Evolutionary conservation across 2,888 invertebrate species (phyloP).

Genomic region (Blastobasis adustella): DNA sequence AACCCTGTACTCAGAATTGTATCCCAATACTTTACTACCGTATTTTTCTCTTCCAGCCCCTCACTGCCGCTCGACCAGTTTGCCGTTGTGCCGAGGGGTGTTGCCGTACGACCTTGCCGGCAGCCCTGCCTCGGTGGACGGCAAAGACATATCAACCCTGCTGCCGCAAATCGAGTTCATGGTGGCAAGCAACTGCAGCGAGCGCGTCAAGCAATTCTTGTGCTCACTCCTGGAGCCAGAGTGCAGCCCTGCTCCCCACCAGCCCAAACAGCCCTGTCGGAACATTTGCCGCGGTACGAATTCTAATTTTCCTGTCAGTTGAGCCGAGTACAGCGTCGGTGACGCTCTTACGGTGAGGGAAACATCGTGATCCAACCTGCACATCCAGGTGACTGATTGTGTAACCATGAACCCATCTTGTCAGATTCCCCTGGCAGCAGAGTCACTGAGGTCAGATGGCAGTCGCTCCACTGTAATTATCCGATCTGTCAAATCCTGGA

Average conservation of each 20-base stretch:
- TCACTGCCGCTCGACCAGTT: constrained; percentile 68
- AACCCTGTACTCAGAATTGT: too few relatives aligned
- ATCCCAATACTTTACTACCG: not conserved
- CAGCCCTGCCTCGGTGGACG: constrained; percentile 49
- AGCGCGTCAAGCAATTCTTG: constrained; percentile 75
- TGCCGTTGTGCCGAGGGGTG: constrained; percentile 76
- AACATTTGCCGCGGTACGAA: constrained; percentile 77
- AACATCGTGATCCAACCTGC: too few relatives aligned
- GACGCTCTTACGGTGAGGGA: too few relatives aligned
- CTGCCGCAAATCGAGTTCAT: constrained; percentile 76
- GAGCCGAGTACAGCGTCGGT: too few relatives aligned
- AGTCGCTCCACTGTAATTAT: too few relatives aligned
- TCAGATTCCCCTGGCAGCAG: too few relatives aligned
- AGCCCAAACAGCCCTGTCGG: constrained; percentile 77
- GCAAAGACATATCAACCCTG: constrained; percentile 48
- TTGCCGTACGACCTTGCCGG: constrained; percentile 80
- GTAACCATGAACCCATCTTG: too few relatives aligned
- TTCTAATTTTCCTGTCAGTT: not conserved
- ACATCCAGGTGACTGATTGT: too few relatives aligned
- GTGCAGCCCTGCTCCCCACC: constrained; percentile 75
- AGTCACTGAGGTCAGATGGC: too few relatives aligned
- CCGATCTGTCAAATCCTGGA: too few relatives aligned
- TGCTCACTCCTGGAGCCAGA: constrained; percentile 80
- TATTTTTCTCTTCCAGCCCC: constrained; percentile 37
- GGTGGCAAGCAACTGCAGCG: constrained; percentile 78